phyloP scores from a whole-genome alignment of 2,888 invertebrate genomes.

The Synanthedon andrenaeformis region DNA sequence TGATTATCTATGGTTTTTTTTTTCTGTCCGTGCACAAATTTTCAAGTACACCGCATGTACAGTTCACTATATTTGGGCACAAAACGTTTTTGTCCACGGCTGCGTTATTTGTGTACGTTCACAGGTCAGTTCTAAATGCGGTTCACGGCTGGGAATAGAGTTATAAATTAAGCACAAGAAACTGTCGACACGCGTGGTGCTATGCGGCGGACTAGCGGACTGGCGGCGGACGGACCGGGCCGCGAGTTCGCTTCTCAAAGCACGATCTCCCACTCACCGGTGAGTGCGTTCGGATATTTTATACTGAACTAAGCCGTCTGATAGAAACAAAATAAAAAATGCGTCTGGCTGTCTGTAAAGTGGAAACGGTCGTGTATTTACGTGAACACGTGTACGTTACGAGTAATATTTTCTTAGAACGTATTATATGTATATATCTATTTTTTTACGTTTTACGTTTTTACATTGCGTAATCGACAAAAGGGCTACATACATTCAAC shows the following conservation, averaged over 20 bases:
- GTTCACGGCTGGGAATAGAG: slow-evolving; percentile 16
- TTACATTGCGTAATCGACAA: too few species aligned
- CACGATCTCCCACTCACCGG: slow-evolving; percentile 22
- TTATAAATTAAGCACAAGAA: slow-evolving; percentile 3
- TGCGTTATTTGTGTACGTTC: slow-evolving; percentile 26
- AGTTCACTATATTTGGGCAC: slow-evolving; percentile 37
- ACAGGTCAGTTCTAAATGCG: slow-evolving; percentile 37
- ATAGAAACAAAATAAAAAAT: too few species aligned
- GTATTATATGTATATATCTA: too few species aligned
- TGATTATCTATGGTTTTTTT: slow-evolving; percentile 24
- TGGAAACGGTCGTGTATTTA: too few species aligned
- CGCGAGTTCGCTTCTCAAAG: slow-evolving; percentile 21
- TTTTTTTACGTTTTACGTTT: too few species aligned
- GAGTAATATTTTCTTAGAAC: too few species aligned
- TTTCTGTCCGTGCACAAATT: slow-evolving; percentile 22
- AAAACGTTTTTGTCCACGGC: slow-evolving; percentile 30
- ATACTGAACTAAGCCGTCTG: neutral
- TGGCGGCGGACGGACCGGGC: slow-evolving; percentile 18
- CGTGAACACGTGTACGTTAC: too few species aligned
- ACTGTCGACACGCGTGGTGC: slow-evolving; percentile 25
- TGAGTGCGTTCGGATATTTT: slow-evolving; percentile 16
- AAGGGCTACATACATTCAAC: too few species aligned
- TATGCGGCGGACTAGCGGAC: slow-evolving; percentile 53
- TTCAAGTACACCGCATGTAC: slow-evolving; percentile 24
- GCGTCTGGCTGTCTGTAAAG: too few species aligned